Base-by-base conservation (phyloP, 2,888 invertebrate genomes). In the Norana najaformis region DNA sequence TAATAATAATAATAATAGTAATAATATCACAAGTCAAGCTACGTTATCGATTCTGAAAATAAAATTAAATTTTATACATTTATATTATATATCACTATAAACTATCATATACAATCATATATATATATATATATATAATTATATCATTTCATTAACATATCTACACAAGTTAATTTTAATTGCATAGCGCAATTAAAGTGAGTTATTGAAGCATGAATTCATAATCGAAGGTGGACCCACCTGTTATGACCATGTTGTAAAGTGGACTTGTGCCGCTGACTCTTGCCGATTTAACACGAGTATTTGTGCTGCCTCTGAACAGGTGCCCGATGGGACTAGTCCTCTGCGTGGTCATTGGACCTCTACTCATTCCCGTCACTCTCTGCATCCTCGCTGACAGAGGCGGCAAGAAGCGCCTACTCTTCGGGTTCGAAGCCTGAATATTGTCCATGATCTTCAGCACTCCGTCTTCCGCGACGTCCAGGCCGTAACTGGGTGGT, bases 301-400 rank as follows among this genome's bases (percentile, higher is more conserved):
- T 37, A 37, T 23, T 85, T 85, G 85, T 23, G 36, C 37, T 85
- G 16, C 85, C 85, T 18, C 35, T 85, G 37, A 13, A 37, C 36
- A 85, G 37, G 30, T 85, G 85, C 6, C 85, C 85, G 20, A 2
- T 23, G 36, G 36, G 36, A 16, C 85, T 37, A 37, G 5, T 37
- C 36, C 85, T 69, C 69, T 69, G 69, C 69, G 69, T 11, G 11
- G n/a, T 37, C 35, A 35, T 5, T 85, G 35, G 85, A 36, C 85
- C 85, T 20, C 36, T 35, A 23, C 85, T n/a, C 85, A 35, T 35
- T 37, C 35, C 36, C 3, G 23, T 37, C 85, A 85, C 35, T 11
- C 85, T 1, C 85, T 85, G 85, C 36, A 37, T 85, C 85, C 85
- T 85, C 36, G 85, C 85, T 18, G 85, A 85, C 36, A 85, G 85